Conservation (phyloP, 2,113 vertebrate genomes). For the Psittacara wagleri region DNA sequence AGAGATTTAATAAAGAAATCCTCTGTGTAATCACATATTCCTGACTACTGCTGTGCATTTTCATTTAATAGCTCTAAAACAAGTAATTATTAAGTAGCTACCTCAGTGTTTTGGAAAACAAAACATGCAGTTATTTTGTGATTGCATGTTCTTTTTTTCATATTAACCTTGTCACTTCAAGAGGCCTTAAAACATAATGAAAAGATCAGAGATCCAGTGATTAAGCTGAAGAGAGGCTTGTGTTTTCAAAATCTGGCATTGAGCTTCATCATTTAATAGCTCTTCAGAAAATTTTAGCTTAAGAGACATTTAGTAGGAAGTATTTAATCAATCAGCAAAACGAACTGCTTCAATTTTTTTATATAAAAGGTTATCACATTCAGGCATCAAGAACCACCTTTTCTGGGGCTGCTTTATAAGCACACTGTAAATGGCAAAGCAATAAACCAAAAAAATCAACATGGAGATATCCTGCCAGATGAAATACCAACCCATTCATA, state of each 20-base stretch:
- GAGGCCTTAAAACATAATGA: constrained; percentile 2
- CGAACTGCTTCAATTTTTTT: neutral
- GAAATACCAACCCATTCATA: neutral
- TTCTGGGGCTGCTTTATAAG: neutral
- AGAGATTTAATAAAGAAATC: constrained; percentile 33
- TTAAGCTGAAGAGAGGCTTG: neutral
- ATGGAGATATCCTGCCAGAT: neutral
- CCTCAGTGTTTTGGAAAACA: constrained; percentile 30
- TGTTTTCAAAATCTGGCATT: neutral
- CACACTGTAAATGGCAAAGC: neutral
- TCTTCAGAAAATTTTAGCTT: constrained; percentile 12
- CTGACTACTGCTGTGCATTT: neutral
- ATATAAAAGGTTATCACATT: neutral
- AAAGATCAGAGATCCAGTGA: constrained; percentile 20
- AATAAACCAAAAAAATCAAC: neutral
- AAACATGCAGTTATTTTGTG: constrained; percentile 14
- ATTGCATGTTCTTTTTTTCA: constrained; percentile 34
- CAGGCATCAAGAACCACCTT: neutral
- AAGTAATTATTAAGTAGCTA: constrained; percentile 46
- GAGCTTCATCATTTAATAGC: neutral
- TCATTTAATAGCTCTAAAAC: constrained; percentile 22
- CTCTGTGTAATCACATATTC: constrained; percentile 2
- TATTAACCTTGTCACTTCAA: constrained; percentile 43
- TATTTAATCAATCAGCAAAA: constrained; percentile 20
- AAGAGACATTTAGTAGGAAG: neutral